These are phyloP conservation scores for Monopterus albus DNA, from an alignment of 2,113 vertebrate species.

Conservation along the genomic window DNA sequence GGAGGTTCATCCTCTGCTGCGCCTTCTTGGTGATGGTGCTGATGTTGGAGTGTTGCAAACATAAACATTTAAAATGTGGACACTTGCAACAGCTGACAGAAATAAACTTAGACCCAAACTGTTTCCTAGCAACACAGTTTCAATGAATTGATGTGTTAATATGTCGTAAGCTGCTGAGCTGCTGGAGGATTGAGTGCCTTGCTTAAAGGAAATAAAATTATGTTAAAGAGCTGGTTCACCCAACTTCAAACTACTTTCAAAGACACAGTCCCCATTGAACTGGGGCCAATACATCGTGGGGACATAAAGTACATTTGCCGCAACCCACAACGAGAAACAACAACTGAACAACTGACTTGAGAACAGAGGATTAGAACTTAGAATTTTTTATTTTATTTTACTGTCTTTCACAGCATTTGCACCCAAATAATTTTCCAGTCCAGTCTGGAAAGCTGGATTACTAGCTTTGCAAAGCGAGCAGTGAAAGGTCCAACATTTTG, in stretches of 20 bases:
- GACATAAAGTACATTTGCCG: too few species aligned
- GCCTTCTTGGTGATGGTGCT: neutral
- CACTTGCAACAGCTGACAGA: neutral
- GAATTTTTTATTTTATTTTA: neutral
- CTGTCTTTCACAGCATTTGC: neutral
- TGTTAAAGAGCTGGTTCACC: neutral
- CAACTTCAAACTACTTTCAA: neutral
- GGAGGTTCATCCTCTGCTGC: too few species aligned
- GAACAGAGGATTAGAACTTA: too few species aligned
- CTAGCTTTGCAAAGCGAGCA: too few species aligned
- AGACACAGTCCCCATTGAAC: neutral
- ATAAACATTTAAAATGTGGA: neutral
- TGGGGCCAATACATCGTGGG: too few species aligned
- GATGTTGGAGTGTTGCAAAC: neutral
- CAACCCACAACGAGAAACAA: too few species aligned
- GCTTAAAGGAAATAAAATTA: neutral
- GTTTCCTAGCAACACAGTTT: constrained; percentile 43
- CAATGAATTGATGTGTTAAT: neutral
- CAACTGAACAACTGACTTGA: too few species aligned
- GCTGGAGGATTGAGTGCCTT: constrained; percentile 6
- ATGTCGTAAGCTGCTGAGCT: neutral
- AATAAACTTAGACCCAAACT: constrained; percentile 9
- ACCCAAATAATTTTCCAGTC: neutral
- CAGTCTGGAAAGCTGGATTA: neutral
- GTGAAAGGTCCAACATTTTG: too few species aligned